Conservation (phyloP, 2,113 vertebrate species). For the Ciconia stormi region DNA sequence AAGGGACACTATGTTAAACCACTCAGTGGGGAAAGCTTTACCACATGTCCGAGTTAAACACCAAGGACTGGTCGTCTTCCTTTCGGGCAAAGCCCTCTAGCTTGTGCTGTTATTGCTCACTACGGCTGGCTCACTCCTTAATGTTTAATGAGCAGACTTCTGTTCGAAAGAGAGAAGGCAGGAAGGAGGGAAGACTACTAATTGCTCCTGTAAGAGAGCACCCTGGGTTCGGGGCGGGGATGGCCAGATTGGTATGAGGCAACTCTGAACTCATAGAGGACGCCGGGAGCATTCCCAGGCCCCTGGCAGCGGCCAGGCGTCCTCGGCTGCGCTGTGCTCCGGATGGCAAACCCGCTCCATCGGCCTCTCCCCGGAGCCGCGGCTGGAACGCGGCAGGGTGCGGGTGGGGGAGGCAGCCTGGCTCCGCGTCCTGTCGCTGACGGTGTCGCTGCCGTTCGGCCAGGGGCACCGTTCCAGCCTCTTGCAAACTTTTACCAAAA, state of each 20-base stretch:
- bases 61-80: background rate
- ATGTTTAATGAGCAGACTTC: background rate
- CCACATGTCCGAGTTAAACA: background rate
- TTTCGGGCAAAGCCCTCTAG: too few species aligned
- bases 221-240: conserved; percentile 40
- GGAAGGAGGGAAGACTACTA: background rate
- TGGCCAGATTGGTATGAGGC: conserved; percentile 34
- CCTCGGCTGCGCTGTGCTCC: background rate
- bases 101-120: background rate
- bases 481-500: background rate
- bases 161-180: conserved; percentile 25
- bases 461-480: too few species aligned
- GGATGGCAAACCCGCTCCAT: background rate
- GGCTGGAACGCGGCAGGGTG: background rate
- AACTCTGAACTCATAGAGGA: background rate
- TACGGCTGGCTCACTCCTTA: background rate
- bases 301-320: background rate
- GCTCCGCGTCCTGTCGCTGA: background rate
- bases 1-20: background rate
- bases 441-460: background rate
- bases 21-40: background rate
- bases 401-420: background rate
- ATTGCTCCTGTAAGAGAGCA: conserved; percentile 46
- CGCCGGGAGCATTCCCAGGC: background rate
- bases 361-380: accelerated